Percentiles rank a stretch among this genome's conserved stretches.
Evolutionary conservation across 2,797 vertebrate species (phyloP).

Genomic region (Borostomias antarcticus): DNA sequence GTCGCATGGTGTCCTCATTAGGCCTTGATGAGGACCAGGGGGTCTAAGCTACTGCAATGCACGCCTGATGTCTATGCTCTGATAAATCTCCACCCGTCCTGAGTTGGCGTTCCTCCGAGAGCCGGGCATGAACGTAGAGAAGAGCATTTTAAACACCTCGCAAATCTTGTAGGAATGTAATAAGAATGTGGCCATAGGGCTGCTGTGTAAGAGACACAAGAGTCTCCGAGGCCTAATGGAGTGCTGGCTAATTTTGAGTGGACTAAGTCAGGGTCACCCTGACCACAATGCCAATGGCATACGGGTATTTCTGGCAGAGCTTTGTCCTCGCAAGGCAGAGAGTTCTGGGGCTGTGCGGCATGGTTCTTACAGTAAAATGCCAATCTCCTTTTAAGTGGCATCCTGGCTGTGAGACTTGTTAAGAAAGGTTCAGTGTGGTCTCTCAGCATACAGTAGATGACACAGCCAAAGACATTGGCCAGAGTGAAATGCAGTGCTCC

Average conservation of each 20-base stretch:
- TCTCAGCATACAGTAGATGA: neutral
- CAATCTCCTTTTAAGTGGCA: neutral
- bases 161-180: conserved; percentile 40
- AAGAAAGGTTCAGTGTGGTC: neutral
- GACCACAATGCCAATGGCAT: conserved; percentile 56
- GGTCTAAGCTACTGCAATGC: neutral
- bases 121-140: conserved; percentile 3
- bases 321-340: conserved; percentile 28
- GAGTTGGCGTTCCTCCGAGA: conserved; percentile 12
- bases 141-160: conserved; percentile 15
- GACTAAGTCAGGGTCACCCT: conserved; percentile 53
- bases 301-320: conserved; percentile 33
- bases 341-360: conserved; percentile 13
- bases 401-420: neutral
- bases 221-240: conserved; percentile 54
- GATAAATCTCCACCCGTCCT: neutral
- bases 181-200: conserved; percentile 46
- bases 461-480: too few species aligned
- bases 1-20: conserved; percentile 6
- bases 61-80: neutral
- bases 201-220: neutral
- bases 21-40: neutral
- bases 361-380: neutral
- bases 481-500: conserved; percentile 13
- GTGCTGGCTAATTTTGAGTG: conserved; percentile 64